phyloP scores from a whole-genome alignment of 1,140 invertebrate species.

The Bombus confusus region DNA sequence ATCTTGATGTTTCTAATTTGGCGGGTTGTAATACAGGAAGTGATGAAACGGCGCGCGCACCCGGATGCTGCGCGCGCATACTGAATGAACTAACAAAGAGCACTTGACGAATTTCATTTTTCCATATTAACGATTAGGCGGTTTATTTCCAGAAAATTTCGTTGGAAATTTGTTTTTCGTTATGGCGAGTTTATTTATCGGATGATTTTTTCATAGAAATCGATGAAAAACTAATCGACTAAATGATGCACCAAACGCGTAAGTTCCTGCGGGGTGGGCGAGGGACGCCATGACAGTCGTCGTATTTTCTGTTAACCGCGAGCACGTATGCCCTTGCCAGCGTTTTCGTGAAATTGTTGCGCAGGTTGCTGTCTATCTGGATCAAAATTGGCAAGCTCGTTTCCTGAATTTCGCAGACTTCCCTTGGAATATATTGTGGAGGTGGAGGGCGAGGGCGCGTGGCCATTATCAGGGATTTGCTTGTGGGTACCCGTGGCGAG shows the following conservation, averaged over 20 bases:
- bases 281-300: conserved; percentile 76
- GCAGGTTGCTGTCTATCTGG: conserved; percentile 30
- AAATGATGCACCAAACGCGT: conserved; percentile 52
- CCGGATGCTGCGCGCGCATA: conserved; percentile 68
- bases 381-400: conserved; percentile 41
- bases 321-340: conserved; percentile 53
- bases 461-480: conserved; percentile 73
- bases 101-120: conserved; percentile 43
- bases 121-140: not conserved
- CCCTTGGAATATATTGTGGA: conserved; percentile 44
- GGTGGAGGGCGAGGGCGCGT: conserved; percentile 59
- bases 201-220: conserved; percentile 10
- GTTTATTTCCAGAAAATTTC: conserved; percentile 23
- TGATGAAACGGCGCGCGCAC: conserved; percentile 52
- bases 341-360: conserved; percentile 63
- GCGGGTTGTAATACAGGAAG: conserved; percentile 46
- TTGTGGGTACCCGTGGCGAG: conserved; percentile 72
- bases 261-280: conserved; percentile 69
- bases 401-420: conserved; percentile 35
- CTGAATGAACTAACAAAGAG: conserved; percentile 20
- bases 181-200: not conserved
- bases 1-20: conserved; percentile 37
- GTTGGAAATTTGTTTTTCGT: conserved; percentile 25
- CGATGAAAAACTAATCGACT: not conserved
- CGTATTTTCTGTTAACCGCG: conserved; percentile 72